Percentiles rank a stretch among this genome's conserved stretches.
phyloP scores from a whole-genome alignment of 1,140 invertebrate genomes.

The Philotrypesis tridentata region DNA sequence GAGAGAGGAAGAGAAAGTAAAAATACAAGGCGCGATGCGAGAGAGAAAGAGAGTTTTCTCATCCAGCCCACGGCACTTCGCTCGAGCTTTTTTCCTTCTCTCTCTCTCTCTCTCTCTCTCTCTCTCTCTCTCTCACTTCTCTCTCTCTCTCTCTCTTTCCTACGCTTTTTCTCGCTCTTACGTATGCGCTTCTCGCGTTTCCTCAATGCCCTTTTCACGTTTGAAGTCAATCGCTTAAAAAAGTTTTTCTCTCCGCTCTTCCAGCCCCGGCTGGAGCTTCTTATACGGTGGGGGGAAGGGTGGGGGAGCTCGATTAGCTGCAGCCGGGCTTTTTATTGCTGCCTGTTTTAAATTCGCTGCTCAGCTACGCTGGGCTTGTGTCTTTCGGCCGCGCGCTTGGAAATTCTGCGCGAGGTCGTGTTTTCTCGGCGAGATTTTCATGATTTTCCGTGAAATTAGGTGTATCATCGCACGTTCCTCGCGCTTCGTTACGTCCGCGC shows the following conservation, averaged over 20 bases:
- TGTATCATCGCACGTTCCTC: too few relatives aligned
- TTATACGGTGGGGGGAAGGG: neutral
- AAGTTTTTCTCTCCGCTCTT: neutral
- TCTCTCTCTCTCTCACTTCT: neutral
- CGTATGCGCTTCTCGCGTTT: conserved; percentile 3
- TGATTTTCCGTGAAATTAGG: neutral
- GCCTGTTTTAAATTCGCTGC: neutral
- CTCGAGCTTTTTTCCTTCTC: neutral
- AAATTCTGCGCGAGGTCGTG: too few relatives aligned
- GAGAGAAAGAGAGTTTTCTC: neutral
- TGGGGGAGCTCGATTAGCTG: too few relatives aligned
- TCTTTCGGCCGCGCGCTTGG: too few relatives aligned
- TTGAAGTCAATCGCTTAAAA: conserved; percentile 19
- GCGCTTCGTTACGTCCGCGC: too few relatives aligned
- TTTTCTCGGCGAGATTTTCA: neutral
- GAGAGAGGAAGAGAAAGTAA: neutral
- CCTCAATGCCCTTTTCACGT: neutral
- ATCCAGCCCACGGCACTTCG: conserved; percentile 13
- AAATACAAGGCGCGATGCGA: neutral
- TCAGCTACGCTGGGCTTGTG: too few relatives aligned
- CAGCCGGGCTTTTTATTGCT: neutral
- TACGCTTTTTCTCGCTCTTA: neutral
- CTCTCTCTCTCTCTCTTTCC: neutral
- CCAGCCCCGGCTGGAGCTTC: neutral
- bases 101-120: conserved; percentile 10